Evolutionary conservation across 2,113 vertebrate species (phyloP), one percentile per base, ranked within the genome.

Genomic region (Pimephales promelas): DNA sequence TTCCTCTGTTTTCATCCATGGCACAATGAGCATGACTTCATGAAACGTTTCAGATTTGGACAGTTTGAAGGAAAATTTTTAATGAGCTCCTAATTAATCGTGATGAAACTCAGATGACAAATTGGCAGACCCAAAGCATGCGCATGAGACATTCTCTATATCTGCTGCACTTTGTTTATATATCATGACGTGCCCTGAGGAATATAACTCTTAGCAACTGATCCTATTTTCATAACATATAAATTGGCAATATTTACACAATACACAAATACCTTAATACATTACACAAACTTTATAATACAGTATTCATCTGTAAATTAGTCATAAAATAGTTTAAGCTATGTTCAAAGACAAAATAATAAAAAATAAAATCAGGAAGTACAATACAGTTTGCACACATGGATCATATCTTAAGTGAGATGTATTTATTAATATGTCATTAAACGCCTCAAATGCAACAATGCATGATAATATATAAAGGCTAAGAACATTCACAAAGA

Each of bases 1-100:
- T 81, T 83, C 24, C 57, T 79, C 34, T 40, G 71, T 66, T 31
- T 81, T 81, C 68, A 1, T 70, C 45, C 36, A 22, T 61, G 77
- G 36, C 72, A 71, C 40, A 83, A 31, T 52, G 47, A 43, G 76
- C 28, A 26, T 22, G 54, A 54, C 45, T 74, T 81, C 61, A 49
- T 68, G 52, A 71, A 47, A 64, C 22, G 40, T 77, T 61, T 20
- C 14, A 14, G 18, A 52, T 28, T 66, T 36, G 68, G 49, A 77
- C 22, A 68, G 61, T n/a, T 62, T n/a, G 45, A 83, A 75, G 59
- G 47, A 52, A 81, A 74, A 77, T 14, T 64, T 20, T n/a, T 57
- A 54, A 22, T 78, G 73, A 47, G 18, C 10, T 64, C 72, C 84
- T 14, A 20, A 24, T 76, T 28, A n/a, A 13, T 13, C 28, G 20